Percentiles rank a stretch among this genome's conserved stretches.
phyloP scores from a whole-genome alignment of 2,888 invertebrate species.

The Seira ritae region DNA sequence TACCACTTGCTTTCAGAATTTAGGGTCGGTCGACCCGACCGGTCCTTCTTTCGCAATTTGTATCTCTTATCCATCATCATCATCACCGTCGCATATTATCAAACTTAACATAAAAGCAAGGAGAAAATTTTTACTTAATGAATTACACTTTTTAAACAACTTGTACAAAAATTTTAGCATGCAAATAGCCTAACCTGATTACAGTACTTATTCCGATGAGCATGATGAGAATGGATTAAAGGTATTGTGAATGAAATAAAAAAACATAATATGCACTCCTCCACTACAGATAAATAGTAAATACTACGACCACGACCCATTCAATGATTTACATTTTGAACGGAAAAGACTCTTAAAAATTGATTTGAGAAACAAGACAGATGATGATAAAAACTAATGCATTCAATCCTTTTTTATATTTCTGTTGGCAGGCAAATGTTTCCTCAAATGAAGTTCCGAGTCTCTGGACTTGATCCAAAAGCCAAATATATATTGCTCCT shows the following conservation, averaged over 20 bases:
- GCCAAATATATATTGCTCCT: slow-evolving; percentile 99
- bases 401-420: slow-evolving; percentile 47
- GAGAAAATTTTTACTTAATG: too few species aligned
- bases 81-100: too few species aligned
- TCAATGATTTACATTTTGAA: too few species aligned
- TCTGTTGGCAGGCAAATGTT: slow-evolving; percentile 95
- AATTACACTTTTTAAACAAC: too few species aligned
- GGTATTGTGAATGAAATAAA: too few species aligned
- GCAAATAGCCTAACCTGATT: not conserved
- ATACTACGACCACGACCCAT: too few species aligned
- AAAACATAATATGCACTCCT: too few species aligned
- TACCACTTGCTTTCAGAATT: not conserved
- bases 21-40: not conserved
- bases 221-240: too few species aligned
- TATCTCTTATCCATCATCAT: not conserved
- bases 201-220: too few species aligned
- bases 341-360: too few species aligned
- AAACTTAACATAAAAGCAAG: too few species aligned
- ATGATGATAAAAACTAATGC: not conserved
- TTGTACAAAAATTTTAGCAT: not conserved
- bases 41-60: not conserved
- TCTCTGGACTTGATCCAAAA: slow-evolving; percentile 98
- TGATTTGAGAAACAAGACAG: not conserved
- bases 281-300: too few species aligned
- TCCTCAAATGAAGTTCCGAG: slow-evolving; percentile 99